phyloP scores from a whole-genome alignment of 2,797 vertebrate genomes.

The Oreochromis grahami region DNA sequence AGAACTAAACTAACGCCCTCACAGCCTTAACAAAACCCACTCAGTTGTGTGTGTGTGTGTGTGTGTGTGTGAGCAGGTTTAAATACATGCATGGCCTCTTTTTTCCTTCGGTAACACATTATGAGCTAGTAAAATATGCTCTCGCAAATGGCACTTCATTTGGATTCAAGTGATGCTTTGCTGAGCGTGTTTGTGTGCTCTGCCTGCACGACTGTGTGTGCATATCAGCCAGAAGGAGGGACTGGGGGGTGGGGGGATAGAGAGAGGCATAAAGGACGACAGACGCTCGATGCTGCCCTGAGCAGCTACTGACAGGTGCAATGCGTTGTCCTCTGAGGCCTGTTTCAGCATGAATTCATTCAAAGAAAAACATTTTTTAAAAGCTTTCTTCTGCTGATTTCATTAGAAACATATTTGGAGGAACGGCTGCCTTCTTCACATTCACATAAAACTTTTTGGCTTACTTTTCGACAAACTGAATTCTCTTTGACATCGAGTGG shows the following conservation, averaged over 20 bases:
- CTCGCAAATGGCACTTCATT: conserved; percentile 23
- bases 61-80: not conserved
- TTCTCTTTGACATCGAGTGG: not conserved
- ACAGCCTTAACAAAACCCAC: conserved; percentile 30
- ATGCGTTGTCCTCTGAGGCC: conserved; percentile 39
- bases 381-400: not conserved
- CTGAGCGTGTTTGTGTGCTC: conserved; percentile 14
- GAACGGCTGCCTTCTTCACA: not conserved
- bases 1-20: conserved; percentile 25
- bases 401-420: not conserved
- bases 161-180: conserved; percentile 35
- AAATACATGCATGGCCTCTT: not conserved
- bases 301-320: conserved; percentile 65
- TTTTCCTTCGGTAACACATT: not conserved
- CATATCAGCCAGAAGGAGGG: conserved; percentile 22
- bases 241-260: not conserved
- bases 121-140: conserved; percentile 36
- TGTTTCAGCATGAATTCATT: conserved; percentile 60
- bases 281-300: conserved; percentile 51
- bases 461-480: not conserved
- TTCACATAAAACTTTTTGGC: not conserved
- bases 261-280: conserved; percentile 23
- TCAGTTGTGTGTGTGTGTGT: conserved; percentile 13
- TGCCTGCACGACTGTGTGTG: not conserved
- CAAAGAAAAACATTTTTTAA: not conserved